Evolutionary conservation across 2,888 invertebrate genomes (phyloP).

Genomic region (Lepidochrysops patricia): DNA sequence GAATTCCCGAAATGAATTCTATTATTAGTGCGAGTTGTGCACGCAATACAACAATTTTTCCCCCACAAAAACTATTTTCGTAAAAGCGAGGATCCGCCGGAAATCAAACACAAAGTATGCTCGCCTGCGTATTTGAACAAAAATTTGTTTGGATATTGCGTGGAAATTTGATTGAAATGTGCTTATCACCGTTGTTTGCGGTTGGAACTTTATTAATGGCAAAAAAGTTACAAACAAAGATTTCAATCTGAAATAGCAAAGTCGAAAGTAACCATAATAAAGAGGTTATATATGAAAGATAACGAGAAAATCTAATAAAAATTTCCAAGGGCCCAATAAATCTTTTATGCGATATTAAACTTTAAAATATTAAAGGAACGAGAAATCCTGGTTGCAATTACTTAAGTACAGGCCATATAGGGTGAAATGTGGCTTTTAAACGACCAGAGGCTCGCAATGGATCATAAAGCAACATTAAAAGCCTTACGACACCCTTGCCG

Average conservation of each 20-base stretch:
- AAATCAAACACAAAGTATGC: slow-evolving; percentile 31
- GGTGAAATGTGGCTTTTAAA: slow-evolving; percentile 47
- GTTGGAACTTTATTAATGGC: neutral
- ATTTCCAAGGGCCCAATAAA: neutral
- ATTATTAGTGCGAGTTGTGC: slow-evolving; percentile 11
- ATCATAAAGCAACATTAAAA: slow-evolving; percentile 60
- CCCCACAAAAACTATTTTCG: slow-evolving; percentile 28
- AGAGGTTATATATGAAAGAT: slow-evolving; percentile 4
- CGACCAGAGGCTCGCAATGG: slow-evolving; percentile 45
- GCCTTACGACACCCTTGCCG: slow-evolving; percentile 49
- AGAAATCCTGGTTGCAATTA: slow-evolving; percentile 15
- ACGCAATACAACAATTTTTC: slow-evolving; percentile 27
- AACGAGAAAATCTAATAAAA: neutral
- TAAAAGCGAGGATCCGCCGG: slow-evolving; percentile 24
- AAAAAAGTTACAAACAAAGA: neutral
- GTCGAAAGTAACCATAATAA: too few species aligned
- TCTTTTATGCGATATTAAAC: neutral
- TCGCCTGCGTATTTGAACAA: slow-evolving; percentile 26
- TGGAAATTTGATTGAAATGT: neutral
- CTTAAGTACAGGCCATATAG: slow-evolving; percentile 32
- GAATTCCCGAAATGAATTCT: slow-evolving; percentile 1
- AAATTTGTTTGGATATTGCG: slow-evolving; percentile 25
- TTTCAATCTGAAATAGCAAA: neutral
- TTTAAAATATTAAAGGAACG: slow-evolving; percentile 22
- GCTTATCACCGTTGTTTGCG: neutral